Base-by-base conservation (phyloP, 2,888 invertebrate species). In the Drosophila buzzatii region DNA sequence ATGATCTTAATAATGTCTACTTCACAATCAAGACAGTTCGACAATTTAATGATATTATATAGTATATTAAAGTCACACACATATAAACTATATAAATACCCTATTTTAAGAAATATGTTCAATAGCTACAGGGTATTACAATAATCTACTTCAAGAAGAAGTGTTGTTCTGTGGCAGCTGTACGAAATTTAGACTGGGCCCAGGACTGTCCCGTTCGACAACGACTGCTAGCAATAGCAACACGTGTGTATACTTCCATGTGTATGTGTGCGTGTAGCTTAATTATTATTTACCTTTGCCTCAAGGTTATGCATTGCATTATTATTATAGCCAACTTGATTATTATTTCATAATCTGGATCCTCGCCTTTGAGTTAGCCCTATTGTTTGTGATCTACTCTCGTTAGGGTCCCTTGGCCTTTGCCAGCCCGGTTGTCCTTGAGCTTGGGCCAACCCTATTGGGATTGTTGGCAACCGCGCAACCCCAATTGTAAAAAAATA, bases 281-380 rank as follows among this genome's bases (percentile, higher is more conserved):
- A 90, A 90, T 90, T 90, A 82, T 85, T 86, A 85, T 90, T 86
- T 90, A 88, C 88, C 69, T 73, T 73, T 39, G 61, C 75, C 70
- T 88, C 89, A 88, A 87, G 90, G 88, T 88, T 87, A 87, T 73
- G 76, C n/a, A n/a, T n/a, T n/a, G 57, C 85, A 70, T 76, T 85
- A 86, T 76, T 85, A 86, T 86, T 81, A 72, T 81, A 56, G 67
- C 56, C 75, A 70, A 89, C 84, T 78, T 86, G 82, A 84, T 79
- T 81, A 82, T 87, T 87, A 87, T 79, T 89, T 89, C 85, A 89
- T 79, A 84, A 85, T 79, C 59, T 65, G 18, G 66, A 60, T 70
- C 69, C 62, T 51, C 51, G 53, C 57, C 58, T 39, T 59, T 72
- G 10, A 35, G 20, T 45, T 12, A 27, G 41, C 27, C 45, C 62